These are phyloP conservation scores for Bruchidius siliquastri DNA, from an alignment of 2,888 invertebrate genomes.

Conservation along the genomic window DNA sequence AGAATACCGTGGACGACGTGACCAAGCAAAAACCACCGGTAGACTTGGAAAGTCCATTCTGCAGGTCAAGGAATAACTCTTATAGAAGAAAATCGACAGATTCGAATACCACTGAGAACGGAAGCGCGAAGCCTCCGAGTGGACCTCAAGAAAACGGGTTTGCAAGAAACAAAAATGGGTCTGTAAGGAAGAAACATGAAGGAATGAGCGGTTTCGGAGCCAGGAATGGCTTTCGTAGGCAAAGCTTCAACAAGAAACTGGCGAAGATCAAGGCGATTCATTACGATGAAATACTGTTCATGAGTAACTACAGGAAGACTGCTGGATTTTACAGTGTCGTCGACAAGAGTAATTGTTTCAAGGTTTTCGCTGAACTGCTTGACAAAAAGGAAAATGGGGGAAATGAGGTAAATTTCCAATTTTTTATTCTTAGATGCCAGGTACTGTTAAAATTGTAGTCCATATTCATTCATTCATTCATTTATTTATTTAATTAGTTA, in stretches of 20 bases:
- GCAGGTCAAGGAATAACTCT: slow-evolving; percentile 17
- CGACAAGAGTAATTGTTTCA: slow-evolving; percentile 32
- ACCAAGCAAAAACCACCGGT: slow-evolving; percentile 10
- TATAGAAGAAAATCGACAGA: slow-evolving; percentile 15
- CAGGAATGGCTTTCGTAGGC: slow-evolving; percentile 54
- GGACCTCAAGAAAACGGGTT: slow-evolving; percentile 11
- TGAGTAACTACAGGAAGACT: slow-evolving; percentile 29
- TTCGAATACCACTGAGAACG: slow-evolving; percentile 17
- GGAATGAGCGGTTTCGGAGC: slow-evolving; percentile 13
- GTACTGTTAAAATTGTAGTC: too few relatives aligned
- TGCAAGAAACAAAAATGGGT: slow-evolving; percentile 11
- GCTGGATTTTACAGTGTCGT: slow-evolving; percentile 27
- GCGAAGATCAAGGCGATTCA: slow-evolving; percentile 25
- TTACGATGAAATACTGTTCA: slow-evolving; percentile 29
- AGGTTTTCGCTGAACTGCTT: slow-evolving; percentile 26
- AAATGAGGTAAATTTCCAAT: too few relatives aligned
- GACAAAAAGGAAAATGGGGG: neutral
- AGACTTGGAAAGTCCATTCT: slow-evolving; percentile 9
- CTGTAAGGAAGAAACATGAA: slow-evolving; percentile 9
- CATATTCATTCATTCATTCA: too few relatives aligned
- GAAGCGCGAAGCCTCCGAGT: slow-evolving; percentile 12
- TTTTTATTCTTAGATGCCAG: too few relatives aligned
- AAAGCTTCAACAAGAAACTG: slow-evolving; percentile 46
- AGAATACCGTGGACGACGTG: slow-evolving; percentile 12
- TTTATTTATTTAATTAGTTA: too few relatives aligned